Base-by-base conservation (phyloP, 2,797 vertebrate genomes). In the Eremophila alpestris region DNA sequence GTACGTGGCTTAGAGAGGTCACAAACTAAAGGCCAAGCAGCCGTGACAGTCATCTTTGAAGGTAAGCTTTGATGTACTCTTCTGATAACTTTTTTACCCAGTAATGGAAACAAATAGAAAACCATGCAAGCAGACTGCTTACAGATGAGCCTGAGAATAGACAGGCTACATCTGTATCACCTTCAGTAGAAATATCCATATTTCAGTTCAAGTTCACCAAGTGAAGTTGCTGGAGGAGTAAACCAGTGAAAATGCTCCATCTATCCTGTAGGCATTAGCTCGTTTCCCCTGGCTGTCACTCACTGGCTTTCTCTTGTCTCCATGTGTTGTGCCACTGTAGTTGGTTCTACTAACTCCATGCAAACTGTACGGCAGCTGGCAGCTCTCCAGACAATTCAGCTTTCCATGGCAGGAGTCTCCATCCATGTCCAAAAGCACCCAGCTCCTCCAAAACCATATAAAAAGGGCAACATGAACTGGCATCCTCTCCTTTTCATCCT, bases 131-230 rank as follows among this genome's bases (percentile, higher is more conserved):
- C 43, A 58, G 55, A 27, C 46, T 89, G 41, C 70, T 71, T 81
- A 34, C 41, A 78, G 80, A 67, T 5, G 15, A 88, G 13, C n/a
- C 65, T 89, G 54, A 75, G 74, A 83, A 54, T 56, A 71, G 36
- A 52, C 15, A 77, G 38, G 10, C 32, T 90, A 41, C 32, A 48
- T 75, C 76, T 83, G 52, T 63, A 67, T 88, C 83, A 75, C 29
- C 34, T 81, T 56, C 45, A 59, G 48, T 63, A 83, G 77, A 88
- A 94, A 59, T 51, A 41, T 9, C 34, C 49, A 12, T 93, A 59
- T 87, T 86, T 95, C 77, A 81, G 8, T 89, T 93, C 51, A 71
- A 69, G 40, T 79, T 91, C 71, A 87, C 67, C 54, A 78, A 46
- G 58, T 8, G 7, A 55, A 73, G 43, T 34, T 95, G 51, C 48